A percentile compares a stretch with the other conserved stretches of the same genome.
Conservation (phyloP, 2,113 vertebrate genomes). For the Brienomyrus brachyistius region DNA sequence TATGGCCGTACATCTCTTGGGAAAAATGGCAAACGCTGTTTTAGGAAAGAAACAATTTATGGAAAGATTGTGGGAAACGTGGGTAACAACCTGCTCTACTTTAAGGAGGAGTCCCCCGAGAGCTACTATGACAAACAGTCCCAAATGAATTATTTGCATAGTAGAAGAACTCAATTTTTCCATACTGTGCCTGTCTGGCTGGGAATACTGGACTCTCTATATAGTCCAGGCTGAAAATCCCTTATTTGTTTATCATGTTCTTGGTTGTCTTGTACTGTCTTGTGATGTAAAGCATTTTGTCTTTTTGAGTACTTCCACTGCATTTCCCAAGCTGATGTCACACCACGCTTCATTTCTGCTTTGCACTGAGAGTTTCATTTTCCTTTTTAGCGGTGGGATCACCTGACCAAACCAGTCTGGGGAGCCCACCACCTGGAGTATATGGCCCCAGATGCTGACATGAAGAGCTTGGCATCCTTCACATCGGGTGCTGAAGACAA, state of each 20-base stretch:
- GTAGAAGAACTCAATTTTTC: neutral
- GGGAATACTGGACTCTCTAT: neutral
- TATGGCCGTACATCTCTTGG: neutral
- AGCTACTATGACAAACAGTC: neutral
- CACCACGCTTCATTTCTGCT: neutral
- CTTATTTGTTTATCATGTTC: neutral
- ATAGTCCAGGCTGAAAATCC: neutral
- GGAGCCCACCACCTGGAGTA: conserved; percentile 68
- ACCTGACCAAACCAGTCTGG: conserved; percentile 67
- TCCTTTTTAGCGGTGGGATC: conserved; percentile 58
- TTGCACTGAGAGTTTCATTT: neutral
- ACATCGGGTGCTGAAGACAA: conserved; percentile 57
- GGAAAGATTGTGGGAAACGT: conserved; percentile 18
- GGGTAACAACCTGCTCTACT: neutral
- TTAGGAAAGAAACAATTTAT: conserved; percentile 6
- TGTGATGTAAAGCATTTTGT: neutral
- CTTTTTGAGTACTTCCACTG: neutral
- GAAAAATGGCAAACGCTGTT: neutral
- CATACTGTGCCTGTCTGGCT: neutral
- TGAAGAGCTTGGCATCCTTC: conserved; percentile 55
- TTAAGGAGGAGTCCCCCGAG: conserved; percentile 4
- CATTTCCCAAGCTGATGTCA: neutral
- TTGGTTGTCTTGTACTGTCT: neutral
- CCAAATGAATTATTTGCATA: neutral
- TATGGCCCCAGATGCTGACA: conserved; percentile 60